phyloP scores from a whole-genome alignment of 2,797 vertebrate genomes.

The Acipenser oxyrinchus region DNA sequence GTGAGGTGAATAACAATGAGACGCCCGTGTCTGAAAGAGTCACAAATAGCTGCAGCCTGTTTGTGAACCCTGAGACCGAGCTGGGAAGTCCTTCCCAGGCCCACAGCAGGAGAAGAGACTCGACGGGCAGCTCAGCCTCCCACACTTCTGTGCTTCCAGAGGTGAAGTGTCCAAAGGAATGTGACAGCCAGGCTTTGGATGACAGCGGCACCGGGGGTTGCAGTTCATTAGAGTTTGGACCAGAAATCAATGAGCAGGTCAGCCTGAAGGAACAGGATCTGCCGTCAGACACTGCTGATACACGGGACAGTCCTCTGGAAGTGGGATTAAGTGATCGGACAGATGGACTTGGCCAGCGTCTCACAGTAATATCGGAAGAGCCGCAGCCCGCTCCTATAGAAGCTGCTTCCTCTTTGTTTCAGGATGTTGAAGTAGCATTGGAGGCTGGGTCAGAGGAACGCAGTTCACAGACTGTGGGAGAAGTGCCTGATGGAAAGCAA shows the following conservation, averaged over 20 bases:
- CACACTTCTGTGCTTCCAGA: not conserved
- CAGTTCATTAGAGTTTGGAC: not conserved
- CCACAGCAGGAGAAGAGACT: slow-evolving; percentile 17
- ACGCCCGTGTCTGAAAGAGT: slow-evolving; percentile 30
- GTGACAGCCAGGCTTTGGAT: not conserved
- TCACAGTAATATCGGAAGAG: not conserved
- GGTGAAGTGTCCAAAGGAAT: not conserved
- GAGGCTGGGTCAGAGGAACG: slow-evolving; percentile 1
- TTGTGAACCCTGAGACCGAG: slow-evolving; percentile 13
- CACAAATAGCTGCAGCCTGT: slow-evolving; percentile 20
- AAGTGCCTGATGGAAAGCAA: too few relatives aligned
- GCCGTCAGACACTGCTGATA: not conserved
- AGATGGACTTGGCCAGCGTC: not conserved
- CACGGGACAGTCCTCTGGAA: not conserved
- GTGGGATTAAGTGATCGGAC: not conserved
- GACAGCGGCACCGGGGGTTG: not conserved
- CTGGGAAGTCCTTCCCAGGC: slow-evolving; percentile 11
- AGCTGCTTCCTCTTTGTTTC: not conserved
- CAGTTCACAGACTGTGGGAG: not conserved
- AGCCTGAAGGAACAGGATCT: not conserved
- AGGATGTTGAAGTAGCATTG: not conserved
- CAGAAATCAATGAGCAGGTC: not conserved
- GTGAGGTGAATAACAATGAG: slow-evolving; percentile 4
- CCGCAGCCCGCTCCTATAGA: not conserved
- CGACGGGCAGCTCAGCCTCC: slow-evolving; percentile 7